A percentile compares a stretch with the other conserved stretches of the same genome.
phyloP scores from a whole-genome alignment of 2,113 vertebrate genomes.

The Manacus vitellinus region DNA sequence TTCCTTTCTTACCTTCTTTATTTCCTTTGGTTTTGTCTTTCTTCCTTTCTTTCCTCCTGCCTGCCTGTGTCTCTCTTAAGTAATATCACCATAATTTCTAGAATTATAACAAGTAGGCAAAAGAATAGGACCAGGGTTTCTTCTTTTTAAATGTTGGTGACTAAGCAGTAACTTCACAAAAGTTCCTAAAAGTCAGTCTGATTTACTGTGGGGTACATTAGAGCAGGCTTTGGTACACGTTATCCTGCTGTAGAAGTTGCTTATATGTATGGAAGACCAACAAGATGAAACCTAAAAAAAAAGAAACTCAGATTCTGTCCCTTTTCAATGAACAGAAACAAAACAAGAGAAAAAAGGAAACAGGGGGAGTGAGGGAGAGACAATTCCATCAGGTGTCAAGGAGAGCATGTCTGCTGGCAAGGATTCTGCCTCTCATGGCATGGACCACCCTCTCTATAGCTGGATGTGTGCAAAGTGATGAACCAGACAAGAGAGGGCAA shows the following conservation, averaged over 20 bases:
- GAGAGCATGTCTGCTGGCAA: not conserved
- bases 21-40: not conserved
- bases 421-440: fast-evolving
- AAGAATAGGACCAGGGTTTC: not conserved
- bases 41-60: not conserved
- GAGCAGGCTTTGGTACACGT: not conserved
- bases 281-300: not conserved
- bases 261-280: not conserved
- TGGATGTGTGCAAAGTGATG: not conserved
- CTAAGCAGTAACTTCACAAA: constrained; percentile 12
- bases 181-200: constrained; percentile 24
- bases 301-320: not conserved
- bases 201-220: constrained; percentile 14
- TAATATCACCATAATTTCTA: constrained; percentile 18
- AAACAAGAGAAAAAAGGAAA: not conserved
- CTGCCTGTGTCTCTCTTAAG: not conserved
- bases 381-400: not conserved
- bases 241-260: not conserved
- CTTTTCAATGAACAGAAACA: not conserved
- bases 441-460: not conserved
- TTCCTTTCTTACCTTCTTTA: not conserved
- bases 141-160: not conserved
- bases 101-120: not conserved
- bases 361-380: fast-evolving
- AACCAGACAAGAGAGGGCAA: not conserved